Conservation (phyloP, 2,113 vertebrate species). For the Corythornis vintsioides region DNA sequence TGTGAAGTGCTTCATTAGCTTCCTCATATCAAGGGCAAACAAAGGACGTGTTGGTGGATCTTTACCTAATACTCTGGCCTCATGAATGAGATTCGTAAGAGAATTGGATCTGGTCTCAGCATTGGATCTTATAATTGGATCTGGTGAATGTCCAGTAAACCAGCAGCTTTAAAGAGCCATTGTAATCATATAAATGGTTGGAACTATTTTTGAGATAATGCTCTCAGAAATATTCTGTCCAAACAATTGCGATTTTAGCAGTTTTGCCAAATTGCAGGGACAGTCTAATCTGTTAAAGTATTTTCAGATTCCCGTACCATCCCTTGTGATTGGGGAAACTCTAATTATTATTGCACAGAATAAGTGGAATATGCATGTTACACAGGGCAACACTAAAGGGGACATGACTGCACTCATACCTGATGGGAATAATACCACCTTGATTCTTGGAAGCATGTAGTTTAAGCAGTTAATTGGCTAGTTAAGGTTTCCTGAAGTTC, state of each 20-base stretch:
- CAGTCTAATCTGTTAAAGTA: not conserved
- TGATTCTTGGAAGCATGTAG: not conserved
- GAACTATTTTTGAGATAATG: not conserved
- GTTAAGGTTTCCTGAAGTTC: not conserved
- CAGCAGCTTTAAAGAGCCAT: not conserved
- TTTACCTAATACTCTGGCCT: not conserved
- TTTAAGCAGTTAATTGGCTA: not conserved
- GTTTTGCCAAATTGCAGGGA: not conserved
- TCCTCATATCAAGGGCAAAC: not conserved
- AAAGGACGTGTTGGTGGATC: not conserved
- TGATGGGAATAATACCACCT: not conserved
- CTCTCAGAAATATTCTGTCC: not conserved
- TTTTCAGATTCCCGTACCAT: not conserved
- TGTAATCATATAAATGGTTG: not conserved
- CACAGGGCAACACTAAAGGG: not conserved
- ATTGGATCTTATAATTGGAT: not conserved
- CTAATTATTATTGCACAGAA: not conserved
- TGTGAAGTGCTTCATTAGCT: not conserved
- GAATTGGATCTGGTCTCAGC: not conserved
- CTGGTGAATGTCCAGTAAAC: not conserved
- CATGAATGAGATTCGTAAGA: not conserved
- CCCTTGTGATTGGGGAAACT: not conserved
- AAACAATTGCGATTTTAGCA: not conserved
- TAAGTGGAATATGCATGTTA: not conserved
- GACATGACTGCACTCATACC: not conserved